Evolutionary conservation across 2,888 invertebrate species (phyloP).

Genomic region (Eumerus sabulonum): DNA sequence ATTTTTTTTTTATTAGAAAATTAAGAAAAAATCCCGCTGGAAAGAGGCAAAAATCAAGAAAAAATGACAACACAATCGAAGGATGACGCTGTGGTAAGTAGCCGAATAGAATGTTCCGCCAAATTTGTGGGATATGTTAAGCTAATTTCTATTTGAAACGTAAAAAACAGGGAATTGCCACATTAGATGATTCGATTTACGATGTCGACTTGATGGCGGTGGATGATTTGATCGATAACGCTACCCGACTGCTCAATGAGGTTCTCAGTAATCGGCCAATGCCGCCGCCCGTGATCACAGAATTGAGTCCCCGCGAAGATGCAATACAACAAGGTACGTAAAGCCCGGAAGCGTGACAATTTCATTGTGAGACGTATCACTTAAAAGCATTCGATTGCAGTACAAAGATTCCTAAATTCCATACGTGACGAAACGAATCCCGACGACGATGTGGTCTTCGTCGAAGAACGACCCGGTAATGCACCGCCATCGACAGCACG

Average conservation of each 20-base stretch:
- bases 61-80: slow-evolving; percentile 30
- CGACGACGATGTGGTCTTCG: slow-evolving; percentile 66
- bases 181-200: slow-evolving; percentile 36
- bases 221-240: slow-evolving; percentile 53
- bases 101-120: too few species aligned
- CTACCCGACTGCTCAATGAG: slow-evolving; percentile 45
- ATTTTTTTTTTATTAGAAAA: too few species aligned
- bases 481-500: slow-evolving; percentile 38
- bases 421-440: slow-evolving; percentile 37
- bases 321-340: slow-evolving; percentile 57
- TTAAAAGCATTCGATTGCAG: slow-evolving; percentile 9
- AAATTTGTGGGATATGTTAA: too few species aligned
- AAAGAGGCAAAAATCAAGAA: background rate
- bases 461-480: slow-evolving; percentile 53
- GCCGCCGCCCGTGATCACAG: background rate
- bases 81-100: slow-evolving; percentile 8
- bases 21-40: too few species aligned
- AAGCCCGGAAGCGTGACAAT: background rate
- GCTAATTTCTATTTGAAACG: too few species aligned
- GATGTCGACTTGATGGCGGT: slow-evolving; percentile 50
- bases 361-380: background rate
- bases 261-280: slow-evolving; percentile 32
- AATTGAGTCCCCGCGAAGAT: slow-evolving; percentile 33
- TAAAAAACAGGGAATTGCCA: too few species aligned
- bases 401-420: slow-evolving; percentile 48